Evolutionary conservation across 1,140 invertebrate genomes (phyloP), one percentile per base, ranked within the genome.

Genomic region (Uloborus diversus): DNA sequence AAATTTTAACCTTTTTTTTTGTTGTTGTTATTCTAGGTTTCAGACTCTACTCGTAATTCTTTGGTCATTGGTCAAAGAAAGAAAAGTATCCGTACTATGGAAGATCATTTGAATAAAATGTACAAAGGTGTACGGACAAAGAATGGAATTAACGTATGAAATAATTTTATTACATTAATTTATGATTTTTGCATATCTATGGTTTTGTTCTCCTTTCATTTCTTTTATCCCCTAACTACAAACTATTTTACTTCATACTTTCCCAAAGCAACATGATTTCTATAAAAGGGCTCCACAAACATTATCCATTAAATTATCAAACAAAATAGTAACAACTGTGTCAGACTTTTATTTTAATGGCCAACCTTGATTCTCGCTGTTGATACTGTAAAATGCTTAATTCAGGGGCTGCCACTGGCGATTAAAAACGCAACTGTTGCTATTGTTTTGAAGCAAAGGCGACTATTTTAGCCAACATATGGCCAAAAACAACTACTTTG

Each of bases 61-160:
- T n/a, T 17, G 7, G 37, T 20, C 7, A n/a, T n/a, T n/a, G n/a
- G 91, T 30, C 91, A 37, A 57, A 13, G 64, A 75, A 64, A 75
- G 53, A 75, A 75, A 53, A 11, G 11, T 17, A 37, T 25, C n/a
- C 28, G 92, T 80, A 92, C 90, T 66, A 92, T 92, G 75, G 94
- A 97, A 86, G 95, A 97, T 83, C 88, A 96, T 3, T 92, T 97
- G 71, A 92, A 93, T 85, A 94, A 93, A 85, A 91, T 98, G 33
- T 98, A 96, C 96, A 95, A 97, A 86, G 93, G 93, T 82, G 92
- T 97, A 3, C 88, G 96, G 80, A 92, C 92, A 1, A 97, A 97
- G 86, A 98, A 97, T 87, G 96, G 96, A n/a, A 97, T 98, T 68
- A 96, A 97, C 93, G 94, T 95, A 85, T 86, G 88, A 84, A 35